Base-by-base conservation (phyloP, 2,113 vertebrate genomes). In the Dipodomys stephensi region DNA sequence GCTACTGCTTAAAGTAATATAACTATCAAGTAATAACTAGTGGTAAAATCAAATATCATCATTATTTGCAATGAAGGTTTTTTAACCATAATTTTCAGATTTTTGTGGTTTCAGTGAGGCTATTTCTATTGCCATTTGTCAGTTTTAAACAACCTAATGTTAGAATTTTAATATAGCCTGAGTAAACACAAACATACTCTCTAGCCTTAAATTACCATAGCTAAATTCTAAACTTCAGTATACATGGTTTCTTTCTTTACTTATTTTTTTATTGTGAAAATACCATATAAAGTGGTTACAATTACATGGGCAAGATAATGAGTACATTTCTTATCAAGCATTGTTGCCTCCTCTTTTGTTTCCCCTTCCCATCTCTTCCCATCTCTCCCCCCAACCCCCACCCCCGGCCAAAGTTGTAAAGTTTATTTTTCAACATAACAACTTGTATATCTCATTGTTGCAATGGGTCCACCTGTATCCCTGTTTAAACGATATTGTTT, bases 81-180 rank as follows among this genome's bases (percentile, higher is more conserved):
- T 79, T 77, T 84, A 81, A 64, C 32, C 62, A 83, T 73, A 20
- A 90, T 62, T 95, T 85, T 19, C 2, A 92, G 23, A 60, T 30
- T 69, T 92, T 88, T 88, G 49, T 71, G 32, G 78, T 65, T 79
- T 94, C n/a, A 67, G 20, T 65, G 25, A 88, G 92, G 92, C 85
- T 65, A 62, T 88, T 49, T 71, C 68, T 23, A 77, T 67, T 68
- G 3, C 20, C 30, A 87, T 44, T 94, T 79, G 0, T 82, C 53
- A 12, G 19, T 67, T 46, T 69, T 86, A 81, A 95, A 60, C 32
- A 77, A 89, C 67, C 49, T 83, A 91, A 82, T 71, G 8, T 83
- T 83, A 92, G 27, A 90, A 86, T 87, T 64, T 91, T 86, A 35
- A 39, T 57, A 16, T 53, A 4, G 7, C 35, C 83, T 81, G 23